Conservation (phyloP, 2,113 vertebrate genomes). For the Daboia siamensis region DNA sequence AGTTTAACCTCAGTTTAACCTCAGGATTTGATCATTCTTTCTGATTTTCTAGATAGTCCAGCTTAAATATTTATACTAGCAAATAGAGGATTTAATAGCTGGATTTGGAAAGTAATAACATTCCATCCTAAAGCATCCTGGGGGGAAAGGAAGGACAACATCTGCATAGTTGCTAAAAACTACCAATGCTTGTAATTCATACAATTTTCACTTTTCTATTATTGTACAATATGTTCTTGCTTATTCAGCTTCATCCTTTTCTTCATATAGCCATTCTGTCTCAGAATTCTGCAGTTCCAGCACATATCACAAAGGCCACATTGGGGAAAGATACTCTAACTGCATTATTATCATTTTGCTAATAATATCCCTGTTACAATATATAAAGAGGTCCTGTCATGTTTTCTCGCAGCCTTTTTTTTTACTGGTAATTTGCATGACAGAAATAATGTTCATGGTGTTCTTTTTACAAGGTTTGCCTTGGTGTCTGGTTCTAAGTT, state of each 20-base stretch:
- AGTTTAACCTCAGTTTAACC: background rate
- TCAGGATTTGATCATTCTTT: background rate
- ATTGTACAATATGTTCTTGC: background rate
- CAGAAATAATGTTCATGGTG: slow-evolving; percentile 45
- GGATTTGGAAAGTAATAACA: background rate
- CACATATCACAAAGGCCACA: background rate
- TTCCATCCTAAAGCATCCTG: background rate
- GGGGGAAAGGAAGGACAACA: background rate
- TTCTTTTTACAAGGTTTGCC: slow-evolving; percentile 58
- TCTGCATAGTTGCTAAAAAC: background rate
- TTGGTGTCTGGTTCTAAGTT: slow-evolving; percentile 67
- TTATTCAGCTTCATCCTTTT: background rate
- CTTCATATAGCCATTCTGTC: background rate
- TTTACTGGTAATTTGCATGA: slow-evolving; percentile 15
- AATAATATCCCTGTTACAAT: background rate
- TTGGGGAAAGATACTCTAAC: background rate
- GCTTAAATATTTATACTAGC: background rate
- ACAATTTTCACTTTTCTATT: background rate
- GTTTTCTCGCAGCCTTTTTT: background rate
- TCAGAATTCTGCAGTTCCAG: background rate
- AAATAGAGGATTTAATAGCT: background rate
- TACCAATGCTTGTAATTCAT: background rate
- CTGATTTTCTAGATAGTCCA: background rate
- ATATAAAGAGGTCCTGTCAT: background rate
- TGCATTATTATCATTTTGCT: background rate